These are phyloP conservation scores for Mallotus villosus DNA, from an alignment of 2,797 vertebrate species.

Conservation along the genomic window DNA sequence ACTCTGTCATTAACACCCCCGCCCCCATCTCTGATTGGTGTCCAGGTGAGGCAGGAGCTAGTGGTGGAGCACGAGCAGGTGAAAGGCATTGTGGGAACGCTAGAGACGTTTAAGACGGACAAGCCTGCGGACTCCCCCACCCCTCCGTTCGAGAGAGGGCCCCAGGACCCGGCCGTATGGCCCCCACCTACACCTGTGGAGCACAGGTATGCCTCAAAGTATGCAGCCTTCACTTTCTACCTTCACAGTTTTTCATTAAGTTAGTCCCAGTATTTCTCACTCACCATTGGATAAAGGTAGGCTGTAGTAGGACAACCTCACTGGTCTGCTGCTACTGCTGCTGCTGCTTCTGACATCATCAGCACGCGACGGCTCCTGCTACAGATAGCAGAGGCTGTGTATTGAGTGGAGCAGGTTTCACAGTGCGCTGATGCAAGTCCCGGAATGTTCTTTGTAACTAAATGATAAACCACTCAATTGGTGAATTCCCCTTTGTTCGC, in stretches of 20 bases:
- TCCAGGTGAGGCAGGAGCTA: slow-evolving; percentile 88
- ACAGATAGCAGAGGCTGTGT: no score
- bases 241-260: background rate
- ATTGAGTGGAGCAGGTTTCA: no score
- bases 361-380: no score
- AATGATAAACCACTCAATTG: background rate
- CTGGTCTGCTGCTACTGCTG: background rate
- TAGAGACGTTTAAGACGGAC: slow-evolving; percentile 92
- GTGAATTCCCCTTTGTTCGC: background rate
- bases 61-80: slow-evolving; percentile 94
- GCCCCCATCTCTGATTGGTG: background rate
- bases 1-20: background rate
- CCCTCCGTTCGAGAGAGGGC: slow-evolving; percentile 79
- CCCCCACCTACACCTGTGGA: slow-evolving; percentile 93
- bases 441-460: background rate
- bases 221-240: background rate
- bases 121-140: slow-evolving; percentile 83
- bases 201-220: slow-evolving; percentile 78
- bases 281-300: no score
- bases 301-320: background rate
- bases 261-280: no score
- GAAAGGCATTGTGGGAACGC: slow-evolving; percentile 87
- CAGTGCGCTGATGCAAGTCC: no score
- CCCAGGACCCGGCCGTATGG: slow-evolving; percentile 88
- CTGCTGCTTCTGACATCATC: no score